A percentile compares a stretch with the other conserved stretches of the same genome.
phyloP scores from a whole-genome alignment of 2,113 vertebrate species.

The Antigone vipio region DNA sequence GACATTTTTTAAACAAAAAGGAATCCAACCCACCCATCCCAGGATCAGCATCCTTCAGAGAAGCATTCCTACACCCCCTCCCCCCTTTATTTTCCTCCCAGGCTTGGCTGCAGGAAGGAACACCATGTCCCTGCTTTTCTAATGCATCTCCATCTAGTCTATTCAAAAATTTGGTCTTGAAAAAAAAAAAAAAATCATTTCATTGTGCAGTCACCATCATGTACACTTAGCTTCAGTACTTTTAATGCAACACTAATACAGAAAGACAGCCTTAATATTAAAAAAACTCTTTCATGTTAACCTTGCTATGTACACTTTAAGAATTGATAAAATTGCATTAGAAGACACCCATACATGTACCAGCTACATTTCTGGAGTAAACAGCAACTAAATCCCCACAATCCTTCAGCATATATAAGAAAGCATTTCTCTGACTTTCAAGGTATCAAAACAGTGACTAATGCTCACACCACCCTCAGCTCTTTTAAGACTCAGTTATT shows the following conservation, averaged over 20 bases:
- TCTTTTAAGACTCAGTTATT: not conserved
- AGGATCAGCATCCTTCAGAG: not conserved
- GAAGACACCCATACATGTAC: not conserved
- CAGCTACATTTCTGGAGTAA: not conserved
- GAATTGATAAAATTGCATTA: not conserved
- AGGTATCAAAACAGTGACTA: not conserved
- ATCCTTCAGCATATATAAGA: not conserved
- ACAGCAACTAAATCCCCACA: not conserved
- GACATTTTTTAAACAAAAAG: not conserved
- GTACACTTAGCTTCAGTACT: not conserved
- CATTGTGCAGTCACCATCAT: not conserved
- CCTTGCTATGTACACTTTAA: not conserved
- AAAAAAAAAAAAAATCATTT: not conserved
- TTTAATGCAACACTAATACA: not conserved
- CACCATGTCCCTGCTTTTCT: not conserved
- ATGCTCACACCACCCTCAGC: not conserved
- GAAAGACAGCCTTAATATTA: not conserved
- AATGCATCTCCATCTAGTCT: not conserved
- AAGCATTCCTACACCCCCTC: not conserved
- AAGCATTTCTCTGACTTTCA: not conserved
- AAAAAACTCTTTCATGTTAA: not conserved
- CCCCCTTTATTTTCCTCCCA: not conserved
- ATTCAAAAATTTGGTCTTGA: not conserved
- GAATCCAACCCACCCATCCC: not conserved
- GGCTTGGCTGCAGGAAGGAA: not conserved